Percentiles rank a stretch among this genome's conserved stretches.
Evolutionary conservation across 2,797 vertebrate genomes (phyloP).

Genomic region (Amblyraja radiata): DNA sequence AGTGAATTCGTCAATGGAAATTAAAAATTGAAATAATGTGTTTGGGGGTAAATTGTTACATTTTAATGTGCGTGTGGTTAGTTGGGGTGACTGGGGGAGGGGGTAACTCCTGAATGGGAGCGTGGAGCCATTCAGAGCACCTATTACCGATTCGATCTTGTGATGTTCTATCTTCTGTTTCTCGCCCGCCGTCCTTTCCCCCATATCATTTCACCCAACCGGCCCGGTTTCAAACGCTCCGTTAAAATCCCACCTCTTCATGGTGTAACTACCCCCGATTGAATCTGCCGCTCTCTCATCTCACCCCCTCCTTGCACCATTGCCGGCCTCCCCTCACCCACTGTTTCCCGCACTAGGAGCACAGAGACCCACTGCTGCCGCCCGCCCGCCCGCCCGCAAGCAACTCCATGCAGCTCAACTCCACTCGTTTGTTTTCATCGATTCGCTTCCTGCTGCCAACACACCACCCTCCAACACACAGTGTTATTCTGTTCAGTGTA

Average conservation of each 20-base stretch:
- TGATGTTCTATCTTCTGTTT: too few relatives aligned
- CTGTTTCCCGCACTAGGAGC: not conserved
- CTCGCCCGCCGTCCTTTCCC: not conserved
- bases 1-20: too few relatives aligned
- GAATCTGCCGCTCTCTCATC: not conserved
- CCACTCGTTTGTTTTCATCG: too few relatives aligned
- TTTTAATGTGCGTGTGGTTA: not conserved
- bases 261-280: too few relatives aligned
- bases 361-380: not conserved
- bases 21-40: not conserved
- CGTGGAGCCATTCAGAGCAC: not conserved
- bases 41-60: not conserved
- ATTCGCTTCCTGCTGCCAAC: too few relatives aligned
- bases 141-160: not conserved
- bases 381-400: too few relatives aligned
- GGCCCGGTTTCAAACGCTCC: not conserved
- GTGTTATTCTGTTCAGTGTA: too few relatives aligned
- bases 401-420: not conserved
- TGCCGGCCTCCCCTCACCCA: not conserved
- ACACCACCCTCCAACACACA: too few relatives aligned
- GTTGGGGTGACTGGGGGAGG: not conserved
- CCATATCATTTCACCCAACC: not conserved
- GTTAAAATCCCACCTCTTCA: not conserved
- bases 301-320: too few relatives aligned
- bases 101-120: not conserved